Evolutionary conservation across 2,888 invertebrate species (phyloP).

Genomic region (Ophion ellenae): DNA sequence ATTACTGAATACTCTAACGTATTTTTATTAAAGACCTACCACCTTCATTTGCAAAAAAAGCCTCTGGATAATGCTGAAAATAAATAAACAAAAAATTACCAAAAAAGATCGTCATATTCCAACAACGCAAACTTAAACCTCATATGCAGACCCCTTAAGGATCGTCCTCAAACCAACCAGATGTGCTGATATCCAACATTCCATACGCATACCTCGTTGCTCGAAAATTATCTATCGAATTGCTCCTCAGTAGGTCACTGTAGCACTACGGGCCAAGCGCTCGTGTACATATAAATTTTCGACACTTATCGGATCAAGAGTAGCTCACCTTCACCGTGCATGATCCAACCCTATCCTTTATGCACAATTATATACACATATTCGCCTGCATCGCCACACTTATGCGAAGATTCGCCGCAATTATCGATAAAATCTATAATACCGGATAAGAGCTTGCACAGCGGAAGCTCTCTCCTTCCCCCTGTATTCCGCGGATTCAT

Average conservation of each 20-base stretch:
- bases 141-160: too few species aligned
- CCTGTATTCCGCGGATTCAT: neutral
- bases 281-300: neutral
- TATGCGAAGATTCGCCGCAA: neutral
- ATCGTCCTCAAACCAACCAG: too few species aligned
- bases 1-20: too few species aligned
- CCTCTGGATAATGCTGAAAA: too few species aligned
- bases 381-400: neutral
- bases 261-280: constrained; percentile 2
- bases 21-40: too few species aligned
- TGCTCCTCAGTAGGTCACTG: constrained; percentile 26
- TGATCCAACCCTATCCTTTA: too few species aligned
- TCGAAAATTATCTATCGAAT: constrained; percentile 37
- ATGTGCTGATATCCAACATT: too few species aligned
- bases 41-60: too few species aligned
- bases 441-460: neutral
- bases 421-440: constrained; percentile 3
- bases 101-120: too few species aligned
- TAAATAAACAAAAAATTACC: too few species aligned
- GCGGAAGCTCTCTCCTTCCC: neutral
- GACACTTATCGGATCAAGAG: constrained; percentile 11
- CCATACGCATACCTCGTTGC: neutral
- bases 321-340: constrained; percentile 6
- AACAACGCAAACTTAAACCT: too few species aligned
- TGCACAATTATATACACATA: neutral